Evolutionary conservation across 1,140 invertebrate genomes (phyloP).

Genomic region (Lithobius niger): DNA sequence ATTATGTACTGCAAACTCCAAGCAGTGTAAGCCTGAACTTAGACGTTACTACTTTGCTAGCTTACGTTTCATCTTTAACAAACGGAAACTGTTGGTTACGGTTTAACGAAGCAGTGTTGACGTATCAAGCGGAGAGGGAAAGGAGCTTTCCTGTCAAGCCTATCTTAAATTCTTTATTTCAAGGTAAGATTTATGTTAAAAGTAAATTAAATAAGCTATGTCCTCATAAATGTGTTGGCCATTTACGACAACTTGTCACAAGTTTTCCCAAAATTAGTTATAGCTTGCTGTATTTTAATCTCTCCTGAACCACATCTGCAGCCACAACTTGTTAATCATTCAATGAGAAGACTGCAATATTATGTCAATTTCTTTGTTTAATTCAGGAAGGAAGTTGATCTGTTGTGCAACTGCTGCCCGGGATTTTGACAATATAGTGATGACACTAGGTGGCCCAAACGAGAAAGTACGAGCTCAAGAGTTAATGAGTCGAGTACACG

Average conservation of each 20-base stretch:
- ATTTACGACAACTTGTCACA: too few species aligned
- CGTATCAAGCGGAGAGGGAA: constrained; percentile 69
- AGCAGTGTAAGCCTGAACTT: too few species aligned
- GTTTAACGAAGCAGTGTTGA: constrained; percentile 62
- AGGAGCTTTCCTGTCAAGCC: constrained; percentile 58
- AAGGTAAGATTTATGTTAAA: constrained; percentile 44
- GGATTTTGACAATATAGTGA: constrained; percentile 66
- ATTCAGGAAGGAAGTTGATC: constrained; percentile 50
- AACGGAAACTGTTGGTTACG: constrained; percentile 53
- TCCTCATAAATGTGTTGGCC: too few species aligned
- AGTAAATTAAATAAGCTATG: too few species aligned
- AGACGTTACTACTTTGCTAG: constrained; percentile 77
- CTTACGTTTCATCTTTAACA: constrained; percentile 72
- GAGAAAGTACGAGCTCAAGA: constrained; percentile 54
- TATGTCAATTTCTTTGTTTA: too few species aligned
- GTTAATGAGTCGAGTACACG: constrained; percentile 46
- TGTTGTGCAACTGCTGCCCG: constrained; percentile 65
- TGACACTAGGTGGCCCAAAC: constrained; percentile 57
- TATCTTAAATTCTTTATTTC: constrained; percentile 56
- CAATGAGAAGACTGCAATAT: too few species aligned
- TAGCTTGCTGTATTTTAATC: too few species aligned
- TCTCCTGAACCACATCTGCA: too few species aligned
- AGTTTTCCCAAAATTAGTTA: too few species aligned
- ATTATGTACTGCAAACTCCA: too few species aligned
- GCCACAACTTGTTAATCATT: too few species aligned